These are phyloP conservation scores for Pseudococcus longispinus DNA, from an alignment of 2,888 invertebrate species.

Conservation along the genomic window DNA sequence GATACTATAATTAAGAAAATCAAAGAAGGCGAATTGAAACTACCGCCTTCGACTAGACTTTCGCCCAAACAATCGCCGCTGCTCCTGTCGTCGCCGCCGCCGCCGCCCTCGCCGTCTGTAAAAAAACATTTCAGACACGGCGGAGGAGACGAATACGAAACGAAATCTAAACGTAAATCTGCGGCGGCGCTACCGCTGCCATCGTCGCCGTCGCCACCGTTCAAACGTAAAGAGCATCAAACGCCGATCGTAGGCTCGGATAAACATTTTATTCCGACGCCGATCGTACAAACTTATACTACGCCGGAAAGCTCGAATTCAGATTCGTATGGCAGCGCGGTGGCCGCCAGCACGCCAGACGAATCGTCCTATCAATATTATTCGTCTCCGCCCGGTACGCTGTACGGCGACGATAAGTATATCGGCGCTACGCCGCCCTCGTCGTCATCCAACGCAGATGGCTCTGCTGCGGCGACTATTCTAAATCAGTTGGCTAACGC, in stretches of 20 bases:
- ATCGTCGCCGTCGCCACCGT: neutral
- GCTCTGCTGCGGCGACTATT: neutral
- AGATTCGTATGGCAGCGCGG: neutral
- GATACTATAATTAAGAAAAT: conserved; percentile 82
- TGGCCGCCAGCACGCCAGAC: conserved; percentile 12
- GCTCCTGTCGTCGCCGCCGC: conserved; percentile 38
- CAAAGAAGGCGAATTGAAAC: conserved; percentile 80
- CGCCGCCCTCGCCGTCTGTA: conserved; percentile 16
- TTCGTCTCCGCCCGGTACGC: conserved; percentile 15
- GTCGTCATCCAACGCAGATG: neutral
- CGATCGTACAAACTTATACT: conserved; percentile 13
- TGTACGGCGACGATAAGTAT: neutral
- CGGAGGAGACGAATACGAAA: neutral
- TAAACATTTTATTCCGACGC: conserved; percentile 42
- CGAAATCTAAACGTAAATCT: neutral
- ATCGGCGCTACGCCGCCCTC: neutral
- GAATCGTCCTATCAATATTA: neutral
- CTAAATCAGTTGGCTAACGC: neutral
- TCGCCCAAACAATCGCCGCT: conserved; percentile 14
- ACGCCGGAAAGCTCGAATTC: neutral
- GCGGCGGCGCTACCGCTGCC: neutral
- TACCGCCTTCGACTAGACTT: conserved; percentile 68
- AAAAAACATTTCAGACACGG: neutral
- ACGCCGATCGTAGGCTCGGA: neutral
- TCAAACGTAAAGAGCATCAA: neutral